phyloP scores from a whole-genome alignment of 2,797 vertebrate genomes.

The Lerista edwardsae region DNA sequence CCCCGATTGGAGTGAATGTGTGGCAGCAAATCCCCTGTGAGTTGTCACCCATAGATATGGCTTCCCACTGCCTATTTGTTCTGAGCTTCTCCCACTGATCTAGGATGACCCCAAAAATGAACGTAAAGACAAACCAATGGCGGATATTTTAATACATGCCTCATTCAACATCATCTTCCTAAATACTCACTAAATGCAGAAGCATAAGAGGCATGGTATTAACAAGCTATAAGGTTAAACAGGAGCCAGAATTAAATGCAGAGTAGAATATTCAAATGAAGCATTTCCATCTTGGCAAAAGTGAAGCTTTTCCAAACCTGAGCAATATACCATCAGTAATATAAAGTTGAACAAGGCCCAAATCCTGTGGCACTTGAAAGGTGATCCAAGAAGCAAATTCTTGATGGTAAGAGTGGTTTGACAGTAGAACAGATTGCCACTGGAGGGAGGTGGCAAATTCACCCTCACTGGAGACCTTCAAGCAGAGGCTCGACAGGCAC shows the following conservation, averaged over 20 bases:
- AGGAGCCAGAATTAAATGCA: not conserved
- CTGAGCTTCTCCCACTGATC: not conserved
- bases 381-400: too few relatives aligned
- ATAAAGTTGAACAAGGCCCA: not conserved
- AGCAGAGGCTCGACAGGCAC: too few relatives aligned
- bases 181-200: not conserved
- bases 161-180: not conserved
- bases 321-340: not conserved
- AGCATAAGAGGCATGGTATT: not conserved
- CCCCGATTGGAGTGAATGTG: too few relatives aligned
- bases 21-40: too few relatives aligned
- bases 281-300: not conserved
- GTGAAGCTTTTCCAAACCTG: too few relatives aligned
- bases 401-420: too few relatives aligned
- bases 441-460: too few relatives aligned
- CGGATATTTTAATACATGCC: slow-evolving; percentile 11
- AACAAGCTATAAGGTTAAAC: not conserved
- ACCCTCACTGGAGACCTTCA: too few relatives aligned
- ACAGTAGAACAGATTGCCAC: too few relatives aligned
- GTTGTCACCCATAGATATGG: too few relatives aligned
- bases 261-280: not conserved
- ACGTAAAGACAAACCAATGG: not conserved
- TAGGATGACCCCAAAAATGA: not conserved
- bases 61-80: too few relatives aligned
- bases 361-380: not conserved